Percentiles rank a stretch among this genome's conserved stretches.
Evolutionary conservation across 2,113 vertebrate genomes (phyloP).

Genomic region (Apaloderma vittatum): DNA sequence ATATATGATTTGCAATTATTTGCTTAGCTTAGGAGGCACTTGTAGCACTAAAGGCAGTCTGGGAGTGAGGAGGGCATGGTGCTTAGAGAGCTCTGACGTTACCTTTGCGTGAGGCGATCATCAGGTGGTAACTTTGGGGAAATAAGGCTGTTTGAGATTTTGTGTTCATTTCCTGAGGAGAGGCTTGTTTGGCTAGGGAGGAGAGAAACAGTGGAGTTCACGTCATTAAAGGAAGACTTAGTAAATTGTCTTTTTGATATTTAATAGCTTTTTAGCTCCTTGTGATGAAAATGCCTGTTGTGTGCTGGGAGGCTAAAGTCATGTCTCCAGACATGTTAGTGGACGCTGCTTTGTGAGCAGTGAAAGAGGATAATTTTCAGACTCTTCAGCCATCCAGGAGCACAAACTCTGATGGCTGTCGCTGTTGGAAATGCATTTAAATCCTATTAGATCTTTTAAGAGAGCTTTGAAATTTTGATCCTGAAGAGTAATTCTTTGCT

Average conservation of each 20-base stretch:
- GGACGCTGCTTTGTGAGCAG: neutral
- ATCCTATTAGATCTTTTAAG: neutral
- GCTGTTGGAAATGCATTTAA: neutral
- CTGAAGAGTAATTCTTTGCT: neutral
- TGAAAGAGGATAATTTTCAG: neutral
- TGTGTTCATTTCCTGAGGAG: neutral
- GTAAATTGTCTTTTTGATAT: neutral
- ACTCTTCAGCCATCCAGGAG: neutral
- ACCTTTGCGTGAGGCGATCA: neutral
- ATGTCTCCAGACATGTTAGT: accelerated
- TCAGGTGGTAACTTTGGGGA: neutral
- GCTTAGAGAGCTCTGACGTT: neutral
- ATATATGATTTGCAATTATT: neutral
- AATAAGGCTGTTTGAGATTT: neutral
- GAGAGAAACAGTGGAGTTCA: neutral
- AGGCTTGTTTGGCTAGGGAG: neutral
- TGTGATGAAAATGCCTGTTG: neutral
- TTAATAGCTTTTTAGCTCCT: neutral
- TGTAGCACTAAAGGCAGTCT: neutral
- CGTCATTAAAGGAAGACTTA: neutral
- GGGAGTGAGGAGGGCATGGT: neutral
- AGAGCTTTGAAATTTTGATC: neutral
- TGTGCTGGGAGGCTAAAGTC: neutral
- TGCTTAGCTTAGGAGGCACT: neutral
- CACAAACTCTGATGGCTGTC: neutral